Base-by-base conservation (phyloP, 2,113 vertebrate genomes). In the Mugil cephalus region DNA sequence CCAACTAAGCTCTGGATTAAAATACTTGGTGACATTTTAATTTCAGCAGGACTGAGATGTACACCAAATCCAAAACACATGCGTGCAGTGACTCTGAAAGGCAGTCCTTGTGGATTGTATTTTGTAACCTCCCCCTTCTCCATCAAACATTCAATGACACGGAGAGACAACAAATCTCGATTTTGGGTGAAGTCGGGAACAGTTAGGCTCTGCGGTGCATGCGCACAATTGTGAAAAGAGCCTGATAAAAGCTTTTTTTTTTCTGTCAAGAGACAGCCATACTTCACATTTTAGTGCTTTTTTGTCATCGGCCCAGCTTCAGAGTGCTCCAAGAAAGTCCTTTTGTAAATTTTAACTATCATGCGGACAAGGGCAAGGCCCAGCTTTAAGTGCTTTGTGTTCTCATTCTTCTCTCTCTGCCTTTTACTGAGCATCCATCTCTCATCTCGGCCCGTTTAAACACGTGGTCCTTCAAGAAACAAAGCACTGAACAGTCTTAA, bases 21-120 rank as follows among this genome's bases (percentile, higher is more conserved):
- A 76, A 74, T 19, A 54, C 64, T 66, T n/a, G 17, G 55, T 71
- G 73, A 83, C 74, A 74, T 78, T 83, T 87, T 65, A 71, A 86
- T 75, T 74, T 77, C 10, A 34, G 17, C 34, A 36, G 35, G 68
- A 74, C 48, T 45, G n/a, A 40, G 10, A 47, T 17, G 19, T 52
- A 64, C 40, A 52, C 14, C 17, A n/a, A 39, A 24, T 40, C 17
- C 55, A 55, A 42, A n/a, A 30, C 7, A 13, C 2, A n/a, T 8
- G 55, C 24, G 5, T 30, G 24, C 24, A 45, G 7, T 68, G 24
- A 59, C n/a, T 38, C 2, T 68, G 47, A 75, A 42, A 18, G 39
- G 35, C 14, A 24, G 10, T n/a, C 8, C n/a, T 38, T 2, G 4
- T 35, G 19, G 4, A 36, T 67, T 38, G 13, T n/a, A 8, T 58